These are phyloP conservation scores for Lophura nycthemera DNA, from an alignment of 2,113 vertebrate species.

Conservation along the genomic window DNA sequence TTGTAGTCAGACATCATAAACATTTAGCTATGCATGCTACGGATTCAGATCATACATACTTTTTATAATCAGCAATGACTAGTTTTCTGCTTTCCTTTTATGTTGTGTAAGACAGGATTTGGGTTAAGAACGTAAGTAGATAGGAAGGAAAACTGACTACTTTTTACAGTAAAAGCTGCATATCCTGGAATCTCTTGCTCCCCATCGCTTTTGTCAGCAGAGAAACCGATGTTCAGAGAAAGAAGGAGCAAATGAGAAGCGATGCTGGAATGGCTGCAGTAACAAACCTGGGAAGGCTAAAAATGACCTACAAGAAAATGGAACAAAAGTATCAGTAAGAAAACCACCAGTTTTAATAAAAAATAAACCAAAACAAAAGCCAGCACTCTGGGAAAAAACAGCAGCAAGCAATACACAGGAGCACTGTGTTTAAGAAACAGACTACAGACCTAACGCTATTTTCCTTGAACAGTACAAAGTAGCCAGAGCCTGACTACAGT, in stretches of 20 bases:
- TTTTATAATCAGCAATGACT: background rate
- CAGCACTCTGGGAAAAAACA: background rate
- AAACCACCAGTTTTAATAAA: background rate
- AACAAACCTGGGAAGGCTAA: background rate
- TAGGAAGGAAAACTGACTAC: conserved; percentile 21
- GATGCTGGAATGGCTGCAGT: background rate
- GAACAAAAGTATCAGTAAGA: background rate
- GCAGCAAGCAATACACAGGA: background rate
- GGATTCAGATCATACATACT: background rate
- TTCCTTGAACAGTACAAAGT: background rate
- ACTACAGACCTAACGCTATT: background rate
- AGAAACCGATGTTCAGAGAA: background rate
- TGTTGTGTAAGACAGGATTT: conserved; percentile 40
- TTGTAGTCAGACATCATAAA: conserved; percentile 30
- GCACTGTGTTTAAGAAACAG: background rate
- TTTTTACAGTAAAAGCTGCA: conserved; percentile 39
- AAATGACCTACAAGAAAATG: background rate
- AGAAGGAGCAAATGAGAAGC: background rate
- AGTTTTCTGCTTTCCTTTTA: conserved; percentile 17
- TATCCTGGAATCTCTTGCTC: conserved; percentile 1
- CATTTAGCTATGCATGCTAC: background rate
- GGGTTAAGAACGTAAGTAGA: background rate
- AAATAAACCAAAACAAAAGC: background rate
- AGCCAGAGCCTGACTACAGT: conserved; percentile 39
- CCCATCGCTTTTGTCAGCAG: background rate